Evolutionary conservation across 2,113 vertebrate genomes (phyloP).

Genomic region (Paedocypris sp.): DNA sequence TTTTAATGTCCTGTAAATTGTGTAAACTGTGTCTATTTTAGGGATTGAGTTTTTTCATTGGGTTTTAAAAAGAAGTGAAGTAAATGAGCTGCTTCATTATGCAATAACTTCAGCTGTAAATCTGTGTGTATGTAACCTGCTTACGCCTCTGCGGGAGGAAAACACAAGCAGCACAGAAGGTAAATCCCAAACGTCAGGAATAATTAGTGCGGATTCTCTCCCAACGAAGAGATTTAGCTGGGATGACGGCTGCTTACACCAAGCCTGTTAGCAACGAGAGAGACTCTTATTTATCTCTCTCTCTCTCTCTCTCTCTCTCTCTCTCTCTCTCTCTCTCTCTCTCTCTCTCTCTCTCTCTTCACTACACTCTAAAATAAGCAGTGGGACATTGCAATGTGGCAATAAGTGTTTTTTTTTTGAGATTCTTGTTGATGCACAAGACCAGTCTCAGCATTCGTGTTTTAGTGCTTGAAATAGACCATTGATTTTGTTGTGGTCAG

Average conservation of each 20-base stretch:
- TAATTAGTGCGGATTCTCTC: slow-evolving; percentile 44
- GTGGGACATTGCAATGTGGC: neutral
- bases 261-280: slow-evolving; percentile 53
- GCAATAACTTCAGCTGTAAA: neutral
- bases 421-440: too few species aligned
- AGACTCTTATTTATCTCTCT: slow-evolving; percentile 4
- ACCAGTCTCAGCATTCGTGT: too few species aligned
- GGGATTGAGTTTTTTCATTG: too few species aligned
- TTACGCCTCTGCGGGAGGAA: neutral
- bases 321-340: neutral
- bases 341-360: neutral
- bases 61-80: neutral
- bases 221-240: slow-evolving; percentile 29
- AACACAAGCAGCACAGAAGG: neutral
- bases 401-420: neutral
- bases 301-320: neutral
- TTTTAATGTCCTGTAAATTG: too few species aligned
- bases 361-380: slow-evolving; percentile 8
- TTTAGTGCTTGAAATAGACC: neutral
- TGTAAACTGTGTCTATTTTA: neutral
- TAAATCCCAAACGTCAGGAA: slow-evolving; percentile 52
- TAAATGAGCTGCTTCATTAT: neutral
- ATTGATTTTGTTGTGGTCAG: neutral
- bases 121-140: neutral
- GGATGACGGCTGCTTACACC: slow-evolving; percentile 53